These are phyloP conservation scores for Lynx canadensis DNA, from an alignment of 2,113 vertebrate species.

Conservation along the genomic window DNA sequence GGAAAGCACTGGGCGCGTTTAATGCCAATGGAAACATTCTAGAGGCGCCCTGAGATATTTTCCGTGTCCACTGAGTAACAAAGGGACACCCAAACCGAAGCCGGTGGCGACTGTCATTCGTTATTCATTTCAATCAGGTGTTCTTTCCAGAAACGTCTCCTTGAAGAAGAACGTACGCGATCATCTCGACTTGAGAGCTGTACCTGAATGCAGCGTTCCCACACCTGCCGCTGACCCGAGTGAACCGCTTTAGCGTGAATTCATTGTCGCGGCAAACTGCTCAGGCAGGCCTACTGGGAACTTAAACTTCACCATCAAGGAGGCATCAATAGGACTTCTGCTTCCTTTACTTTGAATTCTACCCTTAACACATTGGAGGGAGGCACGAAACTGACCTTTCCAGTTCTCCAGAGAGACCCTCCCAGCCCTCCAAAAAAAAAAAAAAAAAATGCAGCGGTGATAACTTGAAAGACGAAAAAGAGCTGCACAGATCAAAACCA, in stretches of 20 bases:
- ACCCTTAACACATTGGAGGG: not conserved
- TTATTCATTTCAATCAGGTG: not conserved
- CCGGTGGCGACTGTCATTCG: rapidly evolving
- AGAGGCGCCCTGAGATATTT: not conserved
- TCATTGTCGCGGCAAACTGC: not conserved
- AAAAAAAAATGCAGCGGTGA: not conserved
- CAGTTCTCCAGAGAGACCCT: not conserved
- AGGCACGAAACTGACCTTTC: not conserved
- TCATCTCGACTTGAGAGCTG: not conserved
- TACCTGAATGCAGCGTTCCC: not conserved
- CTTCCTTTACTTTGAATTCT: not conserved
- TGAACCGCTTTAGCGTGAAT: not conserved
- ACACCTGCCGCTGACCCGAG: rapidly evolving
- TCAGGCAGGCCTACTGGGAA: rapidly evolving
- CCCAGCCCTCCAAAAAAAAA: not conserved
- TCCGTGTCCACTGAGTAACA: rapidly evolving
- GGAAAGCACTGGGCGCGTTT: not conserved
- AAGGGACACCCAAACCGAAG: not conserved
- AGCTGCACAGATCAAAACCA: not conserved
- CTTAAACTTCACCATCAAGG: not conserved
- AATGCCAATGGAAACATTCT: not conserved
- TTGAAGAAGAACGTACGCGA: not conserved
- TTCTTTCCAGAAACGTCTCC: not conserved
- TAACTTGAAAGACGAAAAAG: not conserved
- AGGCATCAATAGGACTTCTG: not conserved